Conservation (phyloP, 2,113 vertebrate species). For the Amazona guildingii region DNA sequence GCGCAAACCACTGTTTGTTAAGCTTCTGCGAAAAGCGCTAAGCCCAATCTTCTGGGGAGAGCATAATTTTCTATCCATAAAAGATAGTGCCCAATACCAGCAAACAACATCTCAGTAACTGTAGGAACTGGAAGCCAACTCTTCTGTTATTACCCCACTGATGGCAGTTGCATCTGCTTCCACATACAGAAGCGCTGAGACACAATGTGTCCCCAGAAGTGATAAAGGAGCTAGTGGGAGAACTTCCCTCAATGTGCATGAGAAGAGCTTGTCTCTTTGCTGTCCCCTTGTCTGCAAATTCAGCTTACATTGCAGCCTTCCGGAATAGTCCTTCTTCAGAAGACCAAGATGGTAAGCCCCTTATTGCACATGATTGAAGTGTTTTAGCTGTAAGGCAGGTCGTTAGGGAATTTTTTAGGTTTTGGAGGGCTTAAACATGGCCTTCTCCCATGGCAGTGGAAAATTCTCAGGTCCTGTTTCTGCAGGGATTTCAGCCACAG, state of each 20-base stretch:
- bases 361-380: background rate
- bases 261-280: background rate
- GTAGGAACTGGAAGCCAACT: background rate
- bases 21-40: background rate
- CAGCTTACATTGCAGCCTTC: background rate
- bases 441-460: rapidly evolving
- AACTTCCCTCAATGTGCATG: background rate
- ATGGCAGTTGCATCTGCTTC: background rate
- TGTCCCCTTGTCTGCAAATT: background rate
- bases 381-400: rapidly evolving
- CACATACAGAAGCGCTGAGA: no score
- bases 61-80: background rate
- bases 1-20: rapidly evolving
- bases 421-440: rapidly evolving
- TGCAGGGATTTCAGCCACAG: rapidly evolving
- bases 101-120: rapidly evolving
- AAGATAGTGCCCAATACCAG: rapidly evolving
- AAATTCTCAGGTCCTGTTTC: background rate
- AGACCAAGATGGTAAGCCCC: rapidly evolving
- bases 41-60: background rate
- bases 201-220: rapidly evolving
- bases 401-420: background rate
- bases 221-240: rapidly evolving
- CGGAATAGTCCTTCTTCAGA: background rate
- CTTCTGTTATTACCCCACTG: background rate